Evolutionary conservation across 2,113 vertebrate genomes (phyloP), one percentile per base, ranked within the genome.

Genomic region (Gobio gobio): DNA sequence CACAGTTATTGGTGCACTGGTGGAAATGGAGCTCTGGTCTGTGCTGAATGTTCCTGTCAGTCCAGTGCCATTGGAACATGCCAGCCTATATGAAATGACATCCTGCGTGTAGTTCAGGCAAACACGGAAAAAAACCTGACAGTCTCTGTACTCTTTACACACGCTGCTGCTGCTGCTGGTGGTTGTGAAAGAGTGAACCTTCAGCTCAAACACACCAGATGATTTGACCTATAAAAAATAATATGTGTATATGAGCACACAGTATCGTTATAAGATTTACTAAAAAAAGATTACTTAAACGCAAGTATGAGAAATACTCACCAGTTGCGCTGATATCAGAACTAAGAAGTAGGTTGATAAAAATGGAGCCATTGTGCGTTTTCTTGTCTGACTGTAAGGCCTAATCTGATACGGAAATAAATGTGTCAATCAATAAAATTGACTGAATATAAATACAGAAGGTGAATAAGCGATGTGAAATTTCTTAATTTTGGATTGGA

Each of bases 191-290:
- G 66, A 70, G 18, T 70, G 4, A 36, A 70, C 33, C 10, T 70
- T 70, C 18, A 70, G 22, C 66, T 70, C 66, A 40, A 70, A 70
- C 66, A 70, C 33, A 22, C 33, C 33, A 5, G 33, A 70, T 9
- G 66, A 22, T 70, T 10, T 40, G 66, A 70, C 66, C 66, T 70
- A 40, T 70, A 70, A 70, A 70, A 20, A 22, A 68, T 33, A 40
- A 36, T 2, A 29, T 18, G 8, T 22, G 1, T 24, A 12, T 68
- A 24, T 70, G 8, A 40, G 66, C 33, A 68, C 5, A 66, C 6
- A 22, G 63, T 4, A 51, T 3, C 3, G 18, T 68, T 40, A 40
- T 7, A 66, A 20, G 5, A 1, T 2, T 63, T 16, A 6, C 29
- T 16, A 14, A 33, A 29, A 7, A 64, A 33, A 14, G 3, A 51